phyloP scores from a whole-genome alignment of 2,888 invertebrate genomes.

The Anoncus sp. region DNA sequence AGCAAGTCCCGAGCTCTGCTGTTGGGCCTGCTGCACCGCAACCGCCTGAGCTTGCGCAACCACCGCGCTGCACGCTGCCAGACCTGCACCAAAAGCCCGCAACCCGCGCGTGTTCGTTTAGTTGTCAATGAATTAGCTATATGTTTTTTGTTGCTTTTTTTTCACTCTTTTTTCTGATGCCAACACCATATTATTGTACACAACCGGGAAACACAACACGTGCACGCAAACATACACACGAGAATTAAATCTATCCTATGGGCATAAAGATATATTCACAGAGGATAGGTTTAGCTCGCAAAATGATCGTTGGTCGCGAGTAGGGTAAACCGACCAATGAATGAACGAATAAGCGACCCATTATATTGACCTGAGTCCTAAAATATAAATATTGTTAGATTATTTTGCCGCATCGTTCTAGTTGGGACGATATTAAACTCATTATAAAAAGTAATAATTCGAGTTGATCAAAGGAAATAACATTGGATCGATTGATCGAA shows the following conservation, averaged over 20 bases:
- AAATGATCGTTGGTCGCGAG: neutral
- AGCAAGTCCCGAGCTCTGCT: conserved; percentile 82
- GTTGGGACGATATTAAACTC: no score
- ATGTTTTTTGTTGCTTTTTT: conserved; percentile 14
- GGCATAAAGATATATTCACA: conserved; percentile 10
- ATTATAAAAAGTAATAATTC: no score
- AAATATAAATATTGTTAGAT: no score
- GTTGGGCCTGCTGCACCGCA: conserved; percentile 82
- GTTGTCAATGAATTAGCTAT: conserved; percentile 60
- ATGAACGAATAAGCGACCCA: conserved; percentile 1
- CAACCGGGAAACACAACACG: conserved; percentile 36
- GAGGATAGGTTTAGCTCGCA: conserved; percentile 12
- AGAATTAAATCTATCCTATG: conserved; percentile 28
- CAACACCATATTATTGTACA: conserved; percentile 52
- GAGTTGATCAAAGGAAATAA: no score
- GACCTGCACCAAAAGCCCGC: conserved; percentile 84
- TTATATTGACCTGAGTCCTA: no score
- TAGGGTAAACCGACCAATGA: neutral
- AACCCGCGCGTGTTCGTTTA: conserved; percentile 76
- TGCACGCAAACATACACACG: conserved; percentile 35
- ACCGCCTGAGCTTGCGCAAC: conserved; percentile 82
- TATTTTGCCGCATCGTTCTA: no score
- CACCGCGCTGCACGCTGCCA: conserved; percentile 86
- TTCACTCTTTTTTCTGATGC: conserved; percentile 10
- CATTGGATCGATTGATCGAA: no score